These are phyloP conservation scores for Rhopilema esculentum DNA, from an alignment of 30 jellyfish, hydroid and myxozoan genomes.

Conservation along the genomic window DNA sequence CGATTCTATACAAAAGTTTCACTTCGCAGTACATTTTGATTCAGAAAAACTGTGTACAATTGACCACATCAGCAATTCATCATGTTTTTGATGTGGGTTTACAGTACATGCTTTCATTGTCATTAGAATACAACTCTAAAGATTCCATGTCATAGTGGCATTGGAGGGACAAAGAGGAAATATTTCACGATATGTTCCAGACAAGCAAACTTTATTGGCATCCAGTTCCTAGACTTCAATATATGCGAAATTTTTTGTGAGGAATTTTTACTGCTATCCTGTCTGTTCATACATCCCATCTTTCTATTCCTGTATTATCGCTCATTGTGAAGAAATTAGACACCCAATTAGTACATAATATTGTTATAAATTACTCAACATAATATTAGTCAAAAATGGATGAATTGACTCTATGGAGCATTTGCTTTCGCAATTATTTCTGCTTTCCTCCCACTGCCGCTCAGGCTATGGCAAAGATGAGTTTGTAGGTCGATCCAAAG, in stretches of 20 bases:
- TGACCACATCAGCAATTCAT: constrained; percentile 45
- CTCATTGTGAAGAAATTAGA: constrained; percentile 21
- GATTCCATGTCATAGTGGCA: constrained; percentile 50
- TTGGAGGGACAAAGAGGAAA: background rate
- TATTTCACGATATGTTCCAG: constrained; percentile 51
- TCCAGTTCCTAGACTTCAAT: constrained; percentile 60
- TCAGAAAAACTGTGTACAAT: constrained; percentile 72
- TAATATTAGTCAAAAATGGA: too few species aligned
- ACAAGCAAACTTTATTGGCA: constrained; percentile 32
- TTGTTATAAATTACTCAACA: too few species aligned
- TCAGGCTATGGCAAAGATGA: too few species aligned
- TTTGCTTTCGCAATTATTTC: too few species aligned
- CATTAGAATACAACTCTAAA: constrained; percentile 52
- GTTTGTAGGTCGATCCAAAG: too few species aligned
- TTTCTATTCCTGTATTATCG: constrained; percentile 59
- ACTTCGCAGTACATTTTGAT: constrained; percentile 41
- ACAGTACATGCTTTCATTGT: constrained; percentile 46
- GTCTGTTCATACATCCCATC: constrained; percentile 36
- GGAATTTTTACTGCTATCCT: constrained; percentile 43
- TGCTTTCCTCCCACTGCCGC: too few species aligned
- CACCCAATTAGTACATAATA: too few species aligned
- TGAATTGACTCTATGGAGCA: too few species aligned
- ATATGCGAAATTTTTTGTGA: constrained; percentile 68
- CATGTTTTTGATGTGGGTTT: constrained; percentile 15
- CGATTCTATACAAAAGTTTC: constrained; percentile 79